phyloP scores from a whole-genome alignment of 1,140 invertebrate genomes.

The Drosophila bipectinata region DNA sequence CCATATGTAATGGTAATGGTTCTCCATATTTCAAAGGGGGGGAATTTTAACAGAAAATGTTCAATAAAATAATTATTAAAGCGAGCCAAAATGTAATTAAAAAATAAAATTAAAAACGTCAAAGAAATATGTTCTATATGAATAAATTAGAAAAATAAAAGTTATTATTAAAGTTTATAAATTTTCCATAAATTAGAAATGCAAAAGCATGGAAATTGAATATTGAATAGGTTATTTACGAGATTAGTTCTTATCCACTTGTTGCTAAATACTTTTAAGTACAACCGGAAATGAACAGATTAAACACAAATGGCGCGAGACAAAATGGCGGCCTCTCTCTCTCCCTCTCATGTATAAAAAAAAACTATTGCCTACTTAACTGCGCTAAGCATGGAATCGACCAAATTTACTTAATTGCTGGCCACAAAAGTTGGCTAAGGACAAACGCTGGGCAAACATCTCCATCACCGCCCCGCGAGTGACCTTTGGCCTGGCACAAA shows the following conservation, averaged over 20 bases:
- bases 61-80: not conserved
- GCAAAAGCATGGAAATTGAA: conserved; percentile 1
- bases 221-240: not conserved
- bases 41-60: not conserved
- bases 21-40: not conserved
- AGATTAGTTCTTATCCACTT: conserved; percentile 1
- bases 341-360: not conserved
- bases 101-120: not conserved
- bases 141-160: not conserved
- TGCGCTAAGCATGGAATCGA: not conserved
- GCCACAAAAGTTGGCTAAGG: not conserved
- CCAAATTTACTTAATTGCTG: conserved; percentile 47
- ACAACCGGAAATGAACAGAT: conserved; percentile 25
- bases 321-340: conserved; percentile 1
- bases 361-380: conserved; percentile 31
- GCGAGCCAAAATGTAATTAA: not conserved
- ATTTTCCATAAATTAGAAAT: not conserved
- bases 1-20: conserved; percentile 14
- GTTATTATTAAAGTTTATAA: not conserved
- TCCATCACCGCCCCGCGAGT: not conserved
- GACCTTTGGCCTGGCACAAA: conserved; percentile 34
- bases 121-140: not conserved
- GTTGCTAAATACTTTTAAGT: conserved; percentile 16
- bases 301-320: not conserved
- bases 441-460: conserved; percentile 1